Evolutionary conservation across 2,797 vertebrate genomes (phyloP).

Genomic region (Urocyon cinereoargenteus): DNA sequence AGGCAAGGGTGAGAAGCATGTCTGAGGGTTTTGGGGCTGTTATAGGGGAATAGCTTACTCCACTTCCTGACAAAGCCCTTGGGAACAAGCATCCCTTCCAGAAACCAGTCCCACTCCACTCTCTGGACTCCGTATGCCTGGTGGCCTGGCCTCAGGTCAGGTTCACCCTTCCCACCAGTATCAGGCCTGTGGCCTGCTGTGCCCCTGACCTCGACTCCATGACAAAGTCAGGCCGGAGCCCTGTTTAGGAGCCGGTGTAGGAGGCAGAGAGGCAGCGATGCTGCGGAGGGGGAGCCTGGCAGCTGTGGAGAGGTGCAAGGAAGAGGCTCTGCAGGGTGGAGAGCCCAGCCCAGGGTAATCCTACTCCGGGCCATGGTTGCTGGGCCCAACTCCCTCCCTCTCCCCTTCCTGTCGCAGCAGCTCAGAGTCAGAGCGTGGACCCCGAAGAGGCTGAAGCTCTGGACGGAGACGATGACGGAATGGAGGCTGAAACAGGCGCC

Average conservation of each 20-base stretch:
- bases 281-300: background rate
- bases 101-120: background rate
- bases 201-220: constrained; percentile 37
- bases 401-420: rapidly evolving
- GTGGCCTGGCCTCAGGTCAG: background rate
- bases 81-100: background rate
- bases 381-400: background rate
- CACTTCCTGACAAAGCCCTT: constrained; percentile 56
- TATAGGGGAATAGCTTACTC: background rate
- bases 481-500: background rate
- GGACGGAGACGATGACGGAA: background rate
- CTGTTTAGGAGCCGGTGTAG: background rate
- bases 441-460: background rate
- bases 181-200: rapidly evolving
- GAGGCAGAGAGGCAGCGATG: rapidly evolving
- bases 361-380: background rate
- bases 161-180: background rate
- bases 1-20: background rate
- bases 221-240: background rate
- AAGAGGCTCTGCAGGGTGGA: rapidly evolving
- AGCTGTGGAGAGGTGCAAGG: rapidly evolving
- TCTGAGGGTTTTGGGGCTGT: background rate
- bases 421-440: background rate
- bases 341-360: background rate
- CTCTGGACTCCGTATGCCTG: background rate